Base-by-base conservation (phyloP, 64 coral and sea anemone genomes). In the Montipora foliosa region DNA sequence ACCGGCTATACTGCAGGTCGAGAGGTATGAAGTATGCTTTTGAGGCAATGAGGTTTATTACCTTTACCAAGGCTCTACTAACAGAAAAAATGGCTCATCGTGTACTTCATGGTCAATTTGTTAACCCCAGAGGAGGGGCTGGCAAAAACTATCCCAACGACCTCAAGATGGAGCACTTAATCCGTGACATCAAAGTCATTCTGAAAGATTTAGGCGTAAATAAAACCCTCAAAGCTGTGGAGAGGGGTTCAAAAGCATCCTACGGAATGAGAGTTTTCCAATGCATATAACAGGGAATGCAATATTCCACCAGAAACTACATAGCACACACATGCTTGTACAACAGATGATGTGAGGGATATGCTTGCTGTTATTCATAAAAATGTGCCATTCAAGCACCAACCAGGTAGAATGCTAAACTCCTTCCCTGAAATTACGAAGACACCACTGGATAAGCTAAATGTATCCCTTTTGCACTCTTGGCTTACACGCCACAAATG, bases 11-110 rank as follows among this genome's bases (percentile, higher is more conserved):
- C 25, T 91, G 77, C 44, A 22, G 90, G 44, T 37, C 89, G 6
- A 81, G 89, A 20, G 89, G 76, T 1, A 89, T 88, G 84, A 95
- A 92, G 79, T 95, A 95, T 78, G 78, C 77, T 0, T 95, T 77
- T 89, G 90, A 95, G n/a, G 89, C 64, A 2, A 93, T 88, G 84
- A 20, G 83, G 0, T 75, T 93, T 6, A 79, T 93, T 20, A 93
- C 84, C 4, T 93, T 44, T 88, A 44, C 51, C 0, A 88, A 81
- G 16, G 92, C 92, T 29, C 49, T 93, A 6, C 88, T 88, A 21
- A 81, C 67, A 9, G 67, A 74, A n/a, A 67, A 87, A 52, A 87
- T 74, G 67, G 8, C 2, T 13, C 84, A 91, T 50, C 21, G 83
- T 15, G 69, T 95, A 3, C 13, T 95, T 1, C 90, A 95, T 84